Evolutionary conservation across 2,888 invertebrate species (phyloP), one percentile per base, ranked within the genome.

Genomic region (Griposia aprilina): DNA sequence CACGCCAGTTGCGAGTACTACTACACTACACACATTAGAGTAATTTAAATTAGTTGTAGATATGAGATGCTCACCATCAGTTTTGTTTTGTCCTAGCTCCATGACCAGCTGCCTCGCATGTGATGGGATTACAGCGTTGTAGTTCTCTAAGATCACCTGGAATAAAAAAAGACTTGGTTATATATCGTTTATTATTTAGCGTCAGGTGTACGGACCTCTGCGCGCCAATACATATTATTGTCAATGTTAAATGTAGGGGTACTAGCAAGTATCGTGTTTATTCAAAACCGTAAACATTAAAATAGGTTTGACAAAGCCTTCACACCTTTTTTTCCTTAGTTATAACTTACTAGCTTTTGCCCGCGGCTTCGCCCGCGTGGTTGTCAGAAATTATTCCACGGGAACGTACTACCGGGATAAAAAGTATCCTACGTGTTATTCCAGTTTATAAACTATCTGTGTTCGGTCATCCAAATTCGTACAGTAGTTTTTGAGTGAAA

Each of bases 41-140:
- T 23, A 4, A 26, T 20, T 50, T 48, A 13, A 26, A 23, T 36
- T 10, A n/a, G 11, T 45, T 17, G n/a, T n/a, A 36, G 5, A 7
- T 55, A 55, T n/a, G 4, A 41, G n/a, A 36, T 69, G 74, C 92
- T 93, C 93, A 98, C 98, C 98, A 91, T 98, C 98, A 87, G 97
- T 97, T 91, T 97, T 97, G 86, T 98, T 98, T 93, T 98, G 98
- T 65, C 98, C 98, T 7, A 99, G 97, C 93, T 98, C 98, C 98
- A 99, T 98, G 69, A 99, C 99, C 74, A 99, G 97, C 92, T 99
- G 99, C 89, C 99, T 98, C 26, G 99, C 99, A 92, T 99, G 99
- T 76, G 98, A 98, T n/a, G 99, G 99, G 92, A 99, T 99, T 86
- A 98, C 98, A 0, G 98, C 98, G 84, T 98, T 98, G 95, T 99